Conservation (phyloP, 2,888 invertebrate genomes). For the Rhingia campestris region DNA sequence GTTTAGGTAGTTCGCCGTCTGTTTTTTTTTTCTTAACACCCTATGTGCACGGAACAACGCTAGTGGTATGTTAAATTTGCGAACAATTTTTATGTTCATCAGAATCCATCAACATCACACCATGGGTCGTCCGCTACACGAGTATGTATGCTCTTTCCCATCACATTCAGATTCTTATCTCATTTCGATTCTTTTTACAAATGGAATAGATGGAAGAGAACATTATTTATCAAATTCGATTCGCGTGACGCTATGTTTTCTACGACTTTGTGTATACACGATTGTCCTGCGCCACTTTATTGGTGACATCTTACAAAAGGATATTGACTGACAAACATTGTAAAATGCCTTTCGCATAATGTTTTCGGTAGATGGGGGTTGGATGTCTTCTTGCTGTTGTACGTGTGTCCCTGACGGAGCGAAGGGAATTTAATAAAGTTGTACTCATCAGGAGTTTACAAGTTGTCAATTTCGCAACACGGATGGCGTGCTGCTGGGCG, state of each 20-base stretch:
- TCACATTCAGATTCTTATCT: conserved; percentile 64
- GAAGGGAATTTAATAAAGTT: conserved; percentile 65
- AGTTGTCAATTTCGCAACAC: conserved; percentile 50
- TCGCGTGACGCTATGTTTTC: conserved; percentile 61
- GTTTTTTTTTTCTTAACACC: background rate
- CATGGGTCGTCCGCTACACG: background rate
- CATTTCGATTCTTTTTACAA: conserved; percentile 64
- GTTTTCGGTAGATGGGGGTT: conserved; percentile 12
- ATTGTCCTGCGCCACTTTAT: conserved; percentile 52
- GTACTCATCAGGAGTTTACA: conserved; percentile 62
- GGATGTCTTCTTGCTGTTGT: conserved; percentile 22
- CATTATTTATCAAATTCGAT: conserved; percentile 69
- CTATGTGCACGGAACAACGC: conserved; percentile 6
- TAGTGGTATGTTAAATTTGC: conserved; percentile 52
- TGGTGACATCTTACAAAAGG: conserved; percentile 45
- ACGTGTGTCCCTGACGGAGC: conserved; percentile 39
- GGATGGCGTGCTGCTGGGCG: conserved; percentile 10
- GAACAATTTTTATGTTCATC: conserved; percentile 49
- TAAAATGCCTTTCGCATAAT: conserved; percentile 30
- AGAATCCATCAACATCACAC: conserved; percentile 44
- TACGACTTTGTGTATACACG: conserved; percentile 29
- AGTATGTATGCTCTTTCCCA: conserved; percentile 15
- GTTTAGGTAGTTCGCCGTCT: conserved; percentile 31
- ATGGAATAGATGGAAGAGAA: conserved; percentile 60
- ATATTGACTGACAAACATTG: conserved; percentile 58